Base-by-base conservation (phyloP, 1,140 invertebrate genomes). In the Heliconius congener region DNA sequence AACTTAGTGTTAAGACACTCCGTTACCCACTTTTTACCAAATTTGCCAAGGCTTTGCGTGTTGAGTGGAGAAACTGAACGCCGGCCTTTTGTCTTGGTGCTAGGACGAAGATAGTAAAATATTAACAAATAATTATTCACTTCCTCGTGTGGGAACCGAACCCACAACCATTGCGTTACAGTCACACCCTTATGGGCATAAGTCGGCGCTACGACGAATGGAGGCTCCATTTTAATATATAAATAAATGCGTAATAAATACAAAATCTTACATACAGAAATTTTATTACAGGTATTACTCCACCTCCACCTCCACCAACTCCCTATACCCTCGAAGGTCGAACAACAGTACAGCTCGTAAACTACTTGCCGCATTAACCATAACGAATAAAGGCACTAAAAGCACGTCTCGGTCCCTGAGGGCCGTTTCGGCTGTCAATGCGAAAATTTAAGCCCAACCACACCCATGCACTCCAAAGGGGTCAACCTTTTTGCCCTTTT, bases 301-400 rank as follows among this genome's bases (percentile, higher is more conserved):
- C 60, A 73, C 72, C 34, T 37, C 34, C 34, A 37, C 55, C 55
- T 77, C 46, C 55, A 77, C 23, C 34, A 46, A 66, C 74, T 77
- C 66, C 39, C 60, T 39, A 9, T 77, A 77, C 85, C 82, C 87
- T 85, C 83, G 74, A 81, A 90, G 88, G 87, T 90, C 88, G 90
- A 91, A 91, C 91, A 91, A 91, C 90, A 81, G 85, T 87, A 87
- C 84, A 85, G 85, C 86, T 90, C 93, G 90, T 94, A 94, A 94
- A 94, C 91, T 91, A 93, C 86, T 87, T 86, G 87, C 84, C 86
- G 86, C 91, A 94, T 93, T 94, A 93, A 89, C 93, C 91, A 93
- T 93, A 93, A 93, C 91, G 93, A 92, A 94, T 93, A 94, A 94
- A 94, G 88, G 91, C 88, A 91, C 90, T 92, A 92, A 93, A 89